Base-by-base conservation (phyloP, 2,113 vertebrate species). In the Dendropsophus ebraccatus region DNA sequence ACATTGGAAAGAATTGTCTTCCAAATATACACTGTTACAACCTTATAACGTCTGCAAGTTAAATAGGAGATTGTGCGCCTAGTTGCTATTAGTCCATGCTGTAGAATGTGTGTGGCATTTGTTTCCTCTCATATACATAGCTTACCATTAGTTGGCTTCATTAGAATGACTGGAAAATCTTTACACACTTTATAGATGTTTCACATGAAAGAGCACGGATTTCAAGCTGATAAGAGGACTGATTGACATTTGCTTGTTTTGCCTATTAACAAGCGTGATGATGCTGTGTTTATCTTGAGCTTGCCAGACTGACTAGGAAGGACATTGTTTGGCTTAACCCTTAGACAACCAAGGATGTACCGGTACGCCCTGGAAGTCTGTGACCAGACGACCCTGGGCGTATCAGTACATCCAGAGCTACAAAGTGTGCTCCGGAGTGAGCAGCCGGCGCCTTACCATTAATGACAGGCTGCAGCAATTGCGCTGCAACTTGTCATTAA, bases 111-210 rank as follows among this genome's bases (percentile, higher is more conserved):
- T 52, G 60, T 49, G 65, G 4, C 45, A 13, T 28, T 11, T 28
- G 35, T 62, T 65, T 47, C 45, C 13, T 30, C 37, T 25, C 60
- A 9, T 62, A 60, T 28, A 62, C 60, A 32, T 62, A 47, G 25
- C n/a, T 45, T 65, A 47, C 50, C 8, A 30, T 79, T 78, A 81
- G 78, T 30, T n/a, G 11, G 35, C 30, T 73, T 56, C 65, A 81
- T 80, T 86, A 86, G 50, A 58, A 73, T 60, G 35, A 81, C 50
- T 58, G 65, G 50, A 60, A 81, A 73, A 49, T 81, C 50, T 37
- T 86, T 86, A 80, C 50, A 67, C 49, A 6, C 11, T 86, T 70
- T 86, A 86, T 73, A 45, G 77, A 80, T 73, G 65, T 86, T 86
- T 37, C 62, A 86, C 75, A 58, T 79, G 62, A 69, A 35, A 54